A percentile compares a stretch with the other conserved stretches of the same genome.
Conservation (phyloP, 1,140 invertebrate genomes). For the Leptinotarsa undecemlineata region DNA sequence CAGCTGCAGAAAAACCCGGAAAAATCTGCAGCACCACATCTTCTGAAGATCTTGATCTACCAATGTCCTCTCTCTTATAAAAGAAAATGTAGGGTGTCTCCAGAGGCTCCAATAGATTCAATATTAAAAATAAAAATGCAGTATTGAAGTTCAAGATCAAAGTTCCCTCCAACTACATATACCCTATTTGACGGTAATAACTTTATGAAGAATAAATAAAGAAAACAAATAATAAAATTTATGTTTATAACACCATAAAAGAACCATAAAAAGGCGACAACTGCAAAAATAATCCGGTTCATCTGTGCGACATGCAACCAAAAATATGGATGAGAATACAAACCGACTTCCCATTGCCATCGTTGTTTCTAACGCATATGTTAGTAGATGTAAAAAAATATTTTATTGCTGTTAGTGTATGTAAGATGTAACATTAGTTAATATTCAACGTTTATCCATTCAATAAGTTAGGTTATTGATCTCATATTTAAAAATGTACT, state of each 20-base stretch:
- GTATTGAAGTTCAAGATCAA: too few species aligned
- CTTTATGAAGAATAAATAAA: neutral
- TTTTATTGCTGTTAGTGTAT: neutral
- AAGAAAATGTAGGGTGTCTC: too few species aligned
- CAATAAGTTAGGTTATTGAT: slow-evolving; percentile 1
- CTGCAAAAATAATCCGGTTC: neutral
- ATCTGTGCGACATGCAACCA: neutral
- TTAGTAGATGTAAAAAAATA: neutral
- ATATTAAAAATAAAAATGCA: too few species aligned
- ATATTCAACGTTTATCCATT: neutral
- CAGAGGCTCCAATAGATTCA: too few species aligned
- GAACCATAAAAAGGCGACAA: neutral
- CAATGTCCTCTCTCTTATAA: too few species aligned
- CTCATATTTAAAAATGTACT: neutral
- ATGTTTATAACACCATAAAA: neutral
- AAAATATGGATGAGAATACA: neutral
- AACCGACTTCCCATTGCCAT: neutral
- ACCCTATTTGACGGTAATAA: neutral
- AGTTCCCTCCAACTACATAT: too few species aligned
- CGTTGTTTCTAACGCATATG: neutral
- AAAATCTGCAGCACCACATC: too few species aligned
- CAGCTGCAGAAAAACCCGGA: too few species aligned
- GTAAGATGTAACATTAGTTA: neutral
- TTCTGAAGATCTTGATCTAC: too few species aligned
- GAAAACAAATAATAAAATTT: neutral